phyloP scores from a whole-genome alignment of 2,113 vertebrate genomes.

The Choloepus hoffmanni region DNA sequence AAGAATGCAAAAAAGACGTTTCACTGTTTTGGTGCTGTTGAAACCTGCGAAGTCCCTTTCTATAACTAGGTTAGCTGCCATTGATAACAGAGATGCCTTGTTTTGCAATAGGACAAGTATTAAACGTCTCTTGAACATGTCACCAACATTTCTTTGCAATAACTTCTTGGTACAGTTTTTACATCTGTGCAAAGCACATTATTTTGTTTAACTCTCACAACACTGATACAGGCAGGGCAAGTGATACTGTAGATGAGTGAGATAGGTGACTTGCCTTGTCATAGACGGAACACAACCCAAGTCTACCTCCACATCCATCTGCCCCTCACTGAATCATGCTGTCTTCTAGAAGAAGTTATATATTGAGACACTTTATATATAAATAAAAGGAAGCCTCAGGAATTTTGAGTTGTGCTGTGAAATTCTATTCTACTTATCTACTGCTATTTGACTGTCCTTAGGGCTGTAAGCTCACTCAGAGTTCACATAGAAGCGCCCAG shows the following conservation, averaged over 20 bases:
- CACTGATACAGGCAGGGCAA: not conserved
- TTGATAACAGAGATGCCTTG: not conserved
- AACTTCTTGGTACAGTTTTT: not conserved
- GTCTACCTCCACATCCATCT: not conserved
- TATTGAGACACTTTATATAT: not conserved
- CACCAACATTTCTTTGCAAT: not conserved
- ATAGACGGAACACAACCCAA: not conserved
- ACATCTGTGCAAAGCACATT: not conserved
- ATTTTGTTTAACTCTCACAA: not conserved
- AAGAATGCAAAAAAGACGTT: not conserved
- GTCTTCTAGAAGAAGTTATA: not conserved
- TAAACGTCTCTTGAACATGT: not conserved
- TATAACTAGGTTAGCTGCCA: not conserved
- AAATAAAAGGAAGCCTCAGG: not conserved
- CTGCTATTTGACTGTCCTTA: slow-evolving; percentile 32
- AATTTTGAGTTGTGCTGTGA: slow-evolving; percentile 12
- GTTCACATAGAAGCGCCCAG: not conserved
- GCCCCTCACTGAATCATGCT: not conserved
- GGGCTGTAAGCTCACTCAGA: slow-evolving; percentile 53
- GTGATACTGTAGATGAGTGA: not conserved
- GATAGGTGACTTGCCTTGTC: not conserved
- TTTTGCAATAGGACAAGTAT: not conserved
- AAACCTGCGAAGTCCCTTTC: not conserved
- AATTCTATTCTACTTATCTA: slow-evolving; percentile 16
- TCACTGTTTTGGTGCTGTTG: not conserved